Conservation (phyloP, 2,113 vertebrate species). For the Condylura cristata region DNA sequence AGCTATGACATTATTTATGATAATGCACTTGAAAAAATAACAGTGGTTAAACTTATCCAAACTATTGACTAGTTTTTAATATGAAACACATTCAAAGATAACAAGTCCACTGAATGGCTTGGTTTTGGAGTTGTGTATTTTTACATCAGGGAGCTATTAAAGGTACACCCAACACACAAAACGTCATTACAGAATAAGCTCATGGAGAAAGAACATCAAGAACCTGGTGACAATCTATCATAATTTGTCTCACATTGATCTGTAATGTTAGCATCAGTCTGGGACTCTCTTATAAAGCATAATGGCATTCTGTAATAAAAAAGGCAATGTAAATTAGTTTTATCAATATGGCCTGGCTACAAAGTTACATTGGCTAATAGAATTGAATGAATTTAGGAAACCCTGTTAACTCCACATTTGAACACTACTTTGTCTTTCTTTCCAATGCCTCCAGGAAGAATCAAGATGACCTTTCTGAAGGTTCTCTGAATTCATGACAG, state of each 20-base stretch:
- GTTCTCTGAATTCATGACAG: neutral
- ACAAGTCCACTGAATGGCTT: neutral
- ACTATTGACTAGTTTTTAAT: constrained; percentile 16
- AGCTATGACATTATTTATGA: constrained; percentile 13
- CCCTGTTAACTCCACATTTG: neutral
- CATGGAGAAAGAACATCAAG: neutral
- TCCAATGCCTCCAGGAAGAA: neutral
- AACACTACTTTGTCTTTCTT: neutral
- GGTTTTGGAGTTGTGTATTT: neutral
- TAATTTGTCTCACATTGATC: constrained; percentile 29
- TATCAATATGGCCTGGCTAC: neutral
- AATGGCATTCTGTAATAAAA: constrained; percentile 33
- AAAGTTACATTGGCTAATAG: constrained; percentile 14
- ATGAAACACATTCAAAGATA: neutral
- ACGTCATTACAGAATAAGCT: neutral
- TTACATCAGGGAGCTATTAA: neutral
- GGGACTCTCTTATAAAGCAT: constrained; percentile 5
- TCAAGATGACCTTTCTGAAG: neutral
- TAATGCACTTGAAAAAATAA: constrained; percentile 46
- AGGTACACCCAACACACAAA: neutral
- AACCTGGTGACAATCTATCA: neutral
- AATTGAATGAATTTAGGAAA: constrained; percentile 26
- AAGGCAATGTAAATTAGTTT: constrained; percentile 39
- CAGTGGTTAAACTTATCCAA: neutral
- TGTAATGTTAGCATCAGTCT: constrained; percentile 37